Evolutionary conservation across 2,888 invertebrate genomes (phyloP).

Genomic region (Eupithecia pulchellata): DNA sequence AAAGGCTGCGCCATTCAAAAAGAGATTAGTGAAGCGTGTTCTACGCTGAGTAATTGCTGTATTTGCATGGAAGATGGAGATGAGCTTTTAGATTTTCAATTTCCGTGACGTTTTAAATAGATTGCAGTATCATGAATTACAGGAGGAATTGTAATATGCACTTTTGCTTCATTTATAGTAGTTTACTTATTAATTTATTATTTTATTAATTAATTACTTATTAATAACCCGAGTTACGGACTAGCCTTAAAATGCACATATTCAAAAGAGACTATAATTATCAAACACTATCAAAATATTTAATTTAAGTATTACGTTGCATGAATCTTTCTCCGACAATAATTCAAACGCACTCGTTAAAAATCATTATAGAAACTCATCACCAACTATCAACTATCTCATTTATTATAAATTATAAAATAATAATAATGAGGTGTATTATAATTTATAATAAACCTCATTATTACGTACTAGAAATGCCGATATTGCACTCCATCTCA

Average conservation of each 20-base stretch:
- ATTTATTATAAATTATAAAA: too few relatives aligned
- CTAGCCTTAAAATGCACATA: not conserved
- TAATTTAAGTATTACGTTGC: not conserved
- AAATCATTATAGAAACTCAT: not conserved
- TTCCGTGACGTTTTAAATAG: not conserved
- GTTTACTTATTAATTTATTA: not conserved
- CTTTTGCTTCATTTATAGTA: not conserved
- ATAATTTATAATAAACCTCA: not conserved
- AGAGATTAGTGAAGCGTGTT: slow-evolving; percentile 16
- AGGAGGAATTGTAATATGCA: not conserved
- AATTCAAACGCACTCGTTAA: not conserved
- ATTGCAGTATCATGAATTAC: not conserved
- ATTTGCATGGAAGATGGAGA: slow-evolving; percentile 13
- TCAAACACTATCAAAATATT: not conserved
- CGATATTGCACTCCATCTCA: not conserved
- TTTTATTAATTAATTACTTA: not conserved
- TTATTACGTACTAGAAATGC: not conserved
- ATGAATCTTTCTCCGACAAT: not conserved
- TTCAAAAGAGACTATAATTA: not conserved
- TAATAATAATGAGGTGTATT: too few relatives aligned
- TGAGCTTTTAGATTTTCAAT: not conserved
- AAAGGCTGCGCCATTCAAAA: slow-evolving; percentile 17
- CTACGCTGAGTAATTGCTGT: slow-evolving; percentile 22
- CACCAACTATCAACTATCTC: not conserved
- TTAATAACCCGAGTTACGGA: not conserved